These are phyloP conservation scores for Anabacerthia variegaticeps DNA, from an alignment of 2,797 vertebrate genomes.

Conservation along the genomic window DNA sequence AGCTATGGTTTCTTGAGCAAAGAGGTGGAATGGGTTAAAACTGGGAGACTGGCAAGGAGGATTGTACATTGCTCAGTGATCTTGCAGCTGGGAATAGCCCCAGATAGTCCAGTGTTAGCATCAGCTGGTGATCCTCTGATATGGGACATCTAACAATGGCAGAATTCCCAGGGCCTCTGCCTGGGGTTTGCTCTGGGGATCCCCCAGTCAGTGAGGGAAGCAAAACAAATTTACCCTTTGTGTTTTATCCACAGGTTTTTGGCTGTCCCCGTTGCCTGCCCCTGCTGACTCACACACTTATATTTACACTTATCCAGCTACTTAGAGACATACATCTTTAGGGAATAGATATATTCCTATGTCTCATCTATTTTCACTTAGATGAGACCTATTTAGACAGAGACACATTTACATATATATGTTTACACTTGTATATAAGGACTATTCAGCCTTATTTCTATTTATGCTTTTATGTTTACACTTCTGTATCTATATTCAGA, in stretches of 20 bases:
- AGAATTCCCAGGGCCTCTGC: too few relatives aligned
- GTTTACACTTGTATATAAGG: not conserved
- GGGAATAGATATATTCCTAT: not conserved
- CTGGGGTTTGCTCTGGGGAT: not conserved
- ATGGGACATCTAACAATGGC: too few relatives aligned
- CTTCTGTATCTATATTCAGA: not conserved
- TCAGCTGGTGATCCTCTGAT: not conserved
- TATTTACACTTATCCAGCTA: not conserved
- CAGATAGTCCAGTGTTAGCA: not conserved
- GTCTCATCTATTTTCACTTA: not conserved
- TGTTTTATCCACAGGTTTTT: not conserved
- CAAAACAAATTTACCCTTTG: not conserved
- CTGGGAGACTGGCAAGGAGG: not conserved
- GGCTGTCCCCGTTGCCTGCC: not conserved
- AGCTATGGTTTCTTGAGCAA: not conserved
- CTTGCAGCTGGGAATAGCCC: not conserved
- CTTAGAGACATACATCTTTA: not conserved
- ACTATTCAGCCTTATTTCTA: not conserved
- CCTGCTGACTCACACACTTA: not conserved
- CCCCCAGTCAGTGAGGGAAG: not conserved
- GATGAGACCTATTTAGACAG: not conserved
- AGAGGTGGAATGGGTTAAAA: not conserved
- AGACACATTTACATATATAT: not conserved
- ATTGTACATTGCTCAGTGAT: not conserved
- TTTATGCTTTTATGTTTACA: not conserved